Base-by-base conservation (phyloP, 2,888 invertebrate genomes). In the Hedychridium roseum region DNA sequence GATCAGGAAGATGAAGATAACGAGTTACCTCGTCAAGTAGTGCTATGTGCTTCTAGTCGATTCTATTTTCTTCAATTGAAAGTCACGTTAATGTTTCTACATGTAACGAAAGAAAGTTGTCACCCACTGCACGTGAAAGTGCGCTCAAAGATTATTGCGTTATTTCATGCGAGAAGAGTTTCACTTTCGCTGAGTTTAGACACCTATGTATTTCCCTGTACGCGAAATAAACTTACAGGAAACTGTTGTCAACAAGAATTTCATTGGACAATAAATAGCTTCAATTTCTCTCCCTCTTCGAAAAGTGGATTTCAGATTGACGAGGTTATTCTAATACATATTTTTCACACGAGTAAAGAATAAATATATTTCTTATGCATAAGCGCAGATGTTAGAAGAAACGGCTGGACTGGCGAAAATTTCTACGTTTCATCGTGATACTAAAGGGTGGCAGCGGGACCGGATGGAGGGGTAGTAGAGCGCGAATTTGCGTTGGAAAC, bases 401-500 rank as follows among this genome's bases (percentile, higher is more conserved):
- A n/a, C n/a, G n/a, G n/a, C n/a, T n/a, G n/a, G n/a, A n/a, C n/a
- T n/a, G n/a, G n/a, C n/a, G n/a, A n/a, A n/a, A n/a, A n/a, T n/a
- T n/a, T n/a, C n/a, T n/a, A n/a, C n/a, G n/a, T n/a, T n/a, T n/a
- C n/a, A n/a, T n/a, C n/a, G n/a, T n/a, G n/a, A n/a, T n/a, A n/a
- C n/a, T n/a, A n/a, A n/a, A n/a, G n/a, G n/a, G n/a, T n/a, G n/a
- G 49, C 49, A 20, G 44, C 20, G 7, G 47, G 42, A 18, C 50
- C 56, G n/a, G 56, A 54, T 3, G 59, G 51, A 15, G 35, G 37
- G 9, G 62, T 27, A 2, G 38, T 31, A 35, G 32, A 35, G 3
- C 39, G 48, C 3, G 37, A 3, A 20, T 64, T 64, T 7, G 66
- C 49, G 3, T 55, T 53, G 4, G 69, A 53, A 7, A 74, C 59